Evolutionary conservation across 2,797 vertebrate species (phyloP), one percentile per base, ranked within the genome.

Genomic region (Chromis chromis): DNA sequence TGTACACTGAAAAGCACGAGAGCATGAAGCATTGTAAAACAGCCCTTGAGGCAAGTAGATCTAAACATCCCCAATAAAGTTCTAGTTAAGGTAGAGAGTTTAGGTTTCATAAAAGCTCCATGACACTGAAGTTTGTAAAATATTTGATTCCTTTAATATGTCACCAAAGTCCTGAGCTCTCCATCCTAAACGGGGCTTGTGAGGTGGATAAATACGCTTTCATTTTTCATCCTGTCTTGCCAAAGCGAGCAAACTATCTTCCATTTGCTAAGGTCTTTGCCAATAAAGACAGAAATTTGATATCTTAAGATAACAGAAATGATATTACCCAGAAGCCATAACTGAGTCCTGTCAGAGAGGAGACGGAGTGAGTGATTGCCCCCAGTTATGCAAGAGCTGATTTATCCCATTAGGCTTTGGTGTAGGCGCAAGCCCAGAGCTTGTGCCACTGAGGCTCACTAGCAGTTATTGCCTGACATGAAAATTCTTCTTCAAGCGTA

Each of bases 221-320:
- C 78, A 91, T 90, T 90, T 92, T 84, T 90, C 75, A 86, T 86
- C 56, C 68, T 85, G 78, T 85, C 86, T 76, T 76, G 65, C 78
- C 49, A 71, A 84, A 78, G 75, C 25, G 31, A 70, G 79, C 86
- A 71, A 90, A 86, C 71, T 79, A 77, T 76, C 67, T 78, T 82
- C 78, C 83, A 83, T 90, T 89, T 85, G 79, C 85, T 69, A 76
- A 86, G 85, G 92, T 90, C 88, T 92, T 90, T 91, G 90, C 93
- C 92, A 95, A 95, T 94, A 95, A 92, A 94, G 90, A 90, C 84
- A 88, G 91, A 92, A 93, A 95, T 94, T 90, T 95, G 94, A 95
- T 94, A 93, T 91, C 90, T 92, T 91, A 93, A 94, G 94, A 95
- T 94, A 94, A 95, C 93, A 90, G 91, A 90, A 94, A 94, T 94